These are phyloP conservation scores for Hirtodrosophila duncani DNA, from an alignment of 2,888 invertebrate genomes.

Conservation along the genomic window DNA sequence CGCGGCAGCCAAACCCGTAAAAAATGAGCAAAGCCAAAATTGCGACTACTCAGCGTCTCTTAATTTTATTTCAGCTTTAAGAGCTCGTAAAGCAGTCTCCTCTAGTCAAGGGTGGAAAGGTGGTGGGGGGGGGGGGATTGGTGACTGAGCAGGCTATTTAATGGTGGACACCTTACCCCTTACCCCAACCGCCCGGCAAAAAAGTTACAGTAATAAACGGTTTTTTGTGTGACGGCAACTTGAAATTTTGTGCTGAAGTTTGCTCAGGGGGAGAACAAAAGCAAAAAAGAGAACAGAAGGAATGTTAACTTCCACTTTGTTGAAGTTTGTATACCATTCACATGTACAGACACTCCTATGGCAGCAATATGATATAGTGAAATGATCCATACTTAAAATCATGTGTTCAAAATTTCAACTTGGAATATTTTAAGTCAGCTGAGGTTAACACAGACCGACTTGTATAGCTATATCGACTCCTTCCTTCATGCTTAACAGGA, in stretches of 20 bases:
- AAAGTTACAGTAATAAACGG: constrained; percentile 41
- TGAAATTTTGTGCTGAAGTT: constrained; percentile 31
- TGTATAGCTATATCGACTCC: too few species aligned
- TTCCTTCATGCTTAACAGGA: too few species aligned
- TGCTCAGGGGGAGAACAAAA: constrained; percentile 17
- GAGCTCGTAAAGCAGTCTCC: constrained; percentile 53
- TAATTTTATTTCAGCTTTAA: constrained; percentile 62
- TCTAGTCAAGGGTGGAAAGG: too few species aligned
- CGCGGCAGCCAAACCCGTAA: constrained; percentile 28
- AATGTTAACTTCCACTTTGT: too few species aligned
- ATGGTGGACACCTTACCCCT: constrained; percentile 15
- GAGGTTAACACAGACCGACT: too few species aligned
- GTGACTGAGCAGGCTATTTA: constrained; percentile 25
- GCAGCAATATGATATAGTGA: too few species aligned
- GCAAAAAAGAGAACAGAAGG: not conserved
- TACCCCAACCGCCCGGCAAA: constrained; percentile 1
- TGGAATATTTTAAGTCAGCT: too few species aligned
- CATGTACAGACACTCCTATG: too few species aligned
- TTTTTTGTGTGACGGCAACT: constrained; percentile 33
- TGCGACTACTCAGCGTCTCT: constrained; percentile 61
- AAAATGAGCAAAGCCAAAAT: constrained; percentile 53
- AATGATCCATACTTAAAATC: too few species aligned
- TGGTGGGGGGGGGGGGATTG: constrained; percentile 15
- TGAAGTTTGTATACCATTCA: too few species aligned
- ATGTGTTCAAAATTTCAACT: too few species aligned